phyloP scores from a whole-genome alignment of 2,888 invertebrate genomes.

The Cataglyphis livida region DNA sequence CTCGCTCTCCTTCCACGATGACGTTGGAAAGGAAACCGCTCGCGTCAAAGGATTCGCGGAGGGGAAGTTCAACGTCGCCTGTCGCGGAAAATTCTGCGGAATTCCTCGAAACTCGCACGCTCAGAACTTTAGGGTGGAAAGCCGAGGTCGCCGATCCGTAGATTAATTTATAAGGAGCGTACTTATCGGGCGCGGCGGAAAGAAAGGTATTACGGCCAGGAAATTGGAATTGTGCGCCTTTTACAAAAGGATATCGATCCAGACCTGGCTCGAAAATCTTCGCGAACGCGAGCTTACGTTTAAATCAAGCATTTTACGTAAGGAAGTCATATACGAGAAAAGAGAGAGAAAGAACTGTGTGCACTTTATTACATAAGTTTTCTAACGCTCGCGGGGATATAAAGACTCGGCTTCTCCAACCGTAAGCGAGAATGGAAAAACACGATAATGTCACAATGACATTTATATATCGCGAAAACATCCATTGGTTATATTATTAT shows the following conservation, averaged over 20 bases:
- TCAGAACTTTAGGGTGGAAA: conserved; percentile 17
- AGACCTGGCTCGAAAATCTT: not conserved
- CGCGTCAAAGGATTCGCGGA: not conserved
- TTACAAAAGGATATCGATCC: conserved; percentile 18
- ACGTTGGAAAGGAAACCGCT: not conserved
- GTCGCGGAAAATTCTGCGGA: conserved; percentile 24
- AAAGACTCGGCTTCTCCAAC: not conserved
- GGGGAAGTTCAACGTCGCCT: not conserved
- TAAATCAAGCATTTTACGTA: conserved; percentile 41
- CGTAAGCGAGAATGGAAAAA: not conserved
- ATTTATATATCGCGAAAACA: conserved; percentile 3
- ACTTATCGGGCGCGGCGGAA: conserved; percentile 23
- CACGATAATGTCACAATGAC: not conserved
- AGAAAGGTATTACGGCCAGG: conserved; percentile 29
- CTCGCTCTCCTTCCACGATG: conserved; percentile 18
- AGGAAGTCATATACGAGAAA: not conserved
- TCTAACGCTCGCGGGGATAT: not conserved
- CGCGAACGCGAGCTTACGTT: conserved; percentile 16
- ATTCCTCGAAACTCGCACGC: conserved; percentile 20
- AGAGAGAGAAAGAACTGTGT: not conserved
- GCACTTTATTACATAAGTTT: conserved; percentile 4
- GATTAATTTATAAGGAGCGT: conserved; percentile 45
- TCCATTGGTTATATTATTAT: not conserved
- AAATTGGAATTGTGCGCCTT: conserved; percentile 46
- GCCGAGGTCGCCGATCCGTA: conserved; percentile 3